Percentiles rank a stretch among this genome's conserved stretches.
Evolutionary conservation across 1,140 invertebrate species (phyloP).

Genomic region (Camponotus pennsylvanicus): DNA sequence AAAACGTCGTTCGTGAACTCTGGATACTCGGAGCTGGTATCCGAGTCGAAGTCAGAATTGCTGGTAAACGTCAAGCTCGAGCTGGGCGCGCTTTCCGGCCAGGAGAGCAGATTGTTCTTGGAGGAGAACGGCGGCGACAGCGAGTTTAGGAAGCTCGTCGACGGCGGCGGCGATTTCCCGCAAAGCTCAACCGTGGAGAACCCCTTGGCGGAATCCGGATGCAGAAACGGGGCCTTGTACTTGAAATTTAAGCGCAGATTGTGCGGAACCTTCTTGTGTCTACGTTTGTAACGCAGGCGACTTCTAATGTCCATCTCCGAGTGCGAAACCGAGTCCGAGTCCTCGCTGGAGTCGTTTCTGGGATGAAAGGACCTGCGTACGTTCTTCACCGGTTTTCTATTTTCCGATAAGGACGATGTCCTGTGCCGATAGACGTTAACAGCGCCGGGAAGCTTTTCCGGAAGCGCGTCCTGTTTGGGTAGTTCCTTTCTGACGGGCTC

Average conservation of each 20-base stretch:
- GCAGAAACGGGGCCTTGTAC: slow-evolving; percentile 77
- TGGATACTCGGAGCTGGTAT: slow-evolving; percentile 85
- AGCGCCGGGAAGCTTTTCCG: slow-evolving; percentile 68
- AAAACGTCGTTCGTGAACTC: slow-evolving; percentile 84
- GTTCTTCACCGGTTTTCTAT: slow-evolving; percentile 79
- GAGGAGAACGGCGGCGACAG: slow-evolving; percentile 84
- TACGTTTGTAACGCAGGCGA: slow-evolving; percentile 78
- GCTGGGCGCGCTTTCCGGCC: slow-evolving; percentile 84
- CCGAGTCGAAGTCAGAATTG: slow-evolving; percentile 84
- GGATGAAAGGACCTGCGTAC: slow-evolving; percentile 83
- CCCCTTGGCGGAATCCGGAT: slow-evolving; percentile 78
- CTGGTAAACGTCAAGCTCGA: slow-evolving; percentile 85
- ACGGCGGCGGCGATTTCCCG: slow-evolving; percentile 84
- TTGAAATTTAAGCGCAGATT: slow-evolving; percentile 81
- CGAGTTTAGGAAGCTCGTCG: slow-evolving; percentile 84
- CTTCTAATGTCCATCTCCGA: slow-evolving; percentile 84
- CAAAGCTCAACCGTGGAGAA: slow-evolving; percentile 79
- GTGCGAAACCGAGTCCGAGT: slow-evolving; percentile 84
- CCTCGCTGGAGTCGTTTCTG: slow-evolving; percentile 83
- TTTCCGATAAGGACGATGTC: slow-evolving; percentile 83
- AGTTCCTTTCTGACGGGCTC: slow-evolving; percentile 73
- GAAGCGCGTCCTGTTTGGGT: slow-evolving; percentile 67
- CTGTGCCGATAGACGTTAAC: slow-evolving; percentile 79
- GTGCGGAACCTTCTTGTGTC: slow-evolving; percentile 79
- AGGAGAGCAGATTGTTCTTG: slow-evolving; percentile 81